phyloP scores from a whole-genome alignment of 2,797 vertebrate species.

The Acrossocheilus wenchowensis region DNA sequence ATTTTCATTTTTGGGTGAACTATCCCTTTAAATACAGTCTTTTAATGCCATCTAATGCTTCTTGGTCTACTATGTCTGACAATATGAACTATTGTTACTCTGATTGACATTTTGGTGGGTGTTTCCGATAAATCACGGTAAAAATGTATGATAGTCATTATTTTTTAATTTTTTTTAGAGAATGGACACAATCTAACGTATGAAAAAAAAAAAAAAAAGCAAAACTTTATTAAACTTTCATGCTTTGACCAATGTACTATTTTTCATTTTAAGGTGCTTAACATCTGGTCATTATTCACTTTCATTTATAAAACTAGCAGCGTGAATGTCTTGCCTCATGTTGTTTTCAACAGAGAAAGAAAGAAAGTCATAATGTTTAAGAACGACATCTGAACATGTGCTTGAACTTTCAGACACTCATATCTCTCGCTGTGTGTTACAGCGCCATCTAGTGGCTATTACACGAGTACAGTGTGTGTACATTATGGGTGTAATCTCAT shows the following conservation, averaged over 20 bases:
- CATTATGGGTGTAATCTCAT: slow-evolving; percentile 11
- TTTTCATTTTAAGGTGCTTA: not conserved
- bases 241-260: not conserved
- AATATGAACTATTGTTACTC: not conserved
- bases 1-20: too few species aligned
- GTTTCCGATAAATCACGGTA: not conserved
- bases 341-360: not conserved
- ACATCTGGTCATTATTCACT: not conserved
- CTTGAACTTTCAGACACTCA: not conserved
- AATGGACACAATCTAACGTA: too few species aligned
- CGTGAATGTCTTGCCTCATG: not conserved
- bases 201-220: too few species aligned
- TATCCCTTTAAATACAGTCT: too few species aligned
- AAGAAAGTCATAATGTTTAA: not conserved
- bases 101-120: not conserved
- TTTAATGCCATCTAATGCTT: too few species aligned
- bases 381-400: not conserved
- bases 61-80: not conserved
- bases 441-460: slow-evolving; percentile 15
- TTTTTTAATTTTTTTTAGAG: not conserved
- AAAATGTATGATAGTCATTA: not conserved
- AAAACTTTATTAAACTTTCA: not conserved
- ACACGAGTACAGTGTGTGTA: not conserved
- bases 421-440: not conserved
- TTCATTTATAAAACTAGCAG: not conserved